Evolutionary conservation across 1,140 invertebrate genomes (phyloP).

Genomic region (Cephus cinctus): DNA sequence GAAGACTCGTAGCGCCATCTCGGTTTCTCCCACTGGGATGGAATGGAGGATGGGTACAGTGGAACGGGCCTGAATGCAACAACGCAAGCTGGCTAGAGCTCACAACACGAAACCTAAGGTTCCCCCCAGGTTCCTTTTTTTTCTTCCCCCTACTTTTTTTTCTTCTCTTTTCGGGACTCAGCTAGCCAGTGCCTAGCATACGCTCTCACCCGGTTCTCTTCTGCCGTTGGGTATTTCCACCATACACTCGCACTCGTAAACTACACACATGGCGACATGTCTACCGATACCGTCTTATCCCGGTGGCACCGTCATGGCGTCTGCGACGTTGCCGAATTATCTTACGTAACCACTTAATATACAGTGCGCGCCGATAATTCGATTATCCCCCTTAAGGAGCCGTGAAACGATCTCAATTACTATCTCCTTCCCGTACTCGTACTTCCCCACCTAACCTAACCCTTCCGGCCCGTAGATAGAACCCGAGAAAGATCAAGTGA

Average conservation of each 20-base stretch:
- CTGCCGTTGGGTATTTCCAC: neutral
- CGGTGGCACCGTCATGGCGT: conserved; percentile 39
- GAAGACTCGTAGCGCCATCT: conserved; percentile 33
- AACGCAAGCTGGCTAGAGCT: conserved; percentile 34
- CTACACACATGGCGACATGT: too few species aligned
- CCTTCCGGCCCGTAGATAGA: too few species aligned
- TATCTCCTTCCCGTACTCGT: too few species aligned
- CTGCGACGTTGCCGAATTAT: conserved; percentile 53
- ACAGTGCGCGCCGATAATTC: conserved; percentile 21
- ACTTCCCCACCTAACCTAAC: too few species aligned
- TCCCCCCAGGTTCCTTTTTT: conserved; percentile 8
- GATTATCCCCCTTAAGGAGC: conserved; percentile 11
- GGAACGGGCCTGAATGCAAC: conserved; percentile 19
- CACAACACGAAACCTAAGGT: conserved; percentile 39
- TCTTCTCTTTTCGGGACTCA: conserved; percentile 27
- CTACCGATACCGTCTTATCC: too few species aligned
- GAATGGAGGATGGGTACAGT: conserved; percentile 21
- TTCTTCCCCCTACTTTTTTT: conserved; percentile 17
- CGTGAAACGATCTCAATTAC: neutral
- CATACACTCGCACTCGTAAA: too few species aligned
- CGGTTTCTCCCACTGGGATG: conserved; percentile 31
- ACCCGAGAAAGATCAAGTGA: too few species aligned
- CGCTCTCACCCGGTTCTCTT: conserved; percentile 17
- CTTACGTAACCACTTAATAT: conserved; percentile 38
- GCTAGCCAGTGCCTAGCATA: conserved; percentile 36